Base-by-base conservation (phyloP, 2,113 vertebrate genomes). In the Caranx melampygus region DNA sequence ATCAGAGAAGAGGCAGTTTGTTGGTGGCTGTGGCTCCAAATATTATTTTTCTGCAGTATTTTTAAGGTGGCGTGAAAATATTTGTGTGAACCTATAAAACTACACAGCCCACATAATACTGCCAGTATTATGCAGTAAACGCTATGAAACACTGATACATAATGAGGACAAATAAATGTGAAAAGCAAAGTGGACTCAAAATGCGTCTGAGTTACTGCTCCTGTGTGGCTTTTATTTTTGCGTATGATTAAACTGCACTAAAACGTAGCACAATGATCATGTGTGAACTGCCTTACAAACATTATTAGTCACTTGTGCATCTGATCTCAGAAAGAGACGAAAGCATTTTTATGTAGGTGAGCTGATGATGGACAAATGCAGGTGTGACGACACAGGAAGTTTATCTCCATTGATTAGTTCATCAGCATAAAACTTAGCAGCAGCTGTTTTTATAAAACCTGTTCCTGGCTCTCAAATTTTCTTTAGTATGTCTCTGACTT, bases 71-170 rank as follows among this genome's bases (percentile, higher is more conserved):
- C 21, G 78, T 60, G 45, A 65, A 69, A 78, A 68, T 91, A 66
- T 83, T 85, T 83, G 82, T 78, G 84, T 70, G 42, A 62, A 72
- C 72, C 68, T 45, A 51, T 84, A 89, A 88, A 88, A 83, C 84
- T 33, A 49, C 52, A 72, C 63, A 87, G 34, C 64, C 75, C 69
- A 74, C 72, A 72, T 62, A 15, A 75, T 54, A 37, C 49, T 62
- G 34, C 75, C 70, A 55, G 40, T 34, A 37, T 44, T 52, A 73
- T 63, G 37, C 8, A 37, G 6, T 37, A 37, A 37, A 21, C 57
- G 42, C 67, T n/a, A 40, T 72, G 45, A 42, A 52, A 34, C 42
- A 40, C n/a, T 40, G 49, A 69, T 69, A 55, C 66, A 69, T 55
- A 69, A 37, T 40, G 51, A 66, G 51, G 57, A 70, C 18, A 58